A percentile compares a stretch with the other conserved stretches of the same genome.
These are phyloP conservation scores for Odontophorus gujanensis DNA, from an alignment of 2,113 vertebrate species.

Conservation along the genomic window DNA sequence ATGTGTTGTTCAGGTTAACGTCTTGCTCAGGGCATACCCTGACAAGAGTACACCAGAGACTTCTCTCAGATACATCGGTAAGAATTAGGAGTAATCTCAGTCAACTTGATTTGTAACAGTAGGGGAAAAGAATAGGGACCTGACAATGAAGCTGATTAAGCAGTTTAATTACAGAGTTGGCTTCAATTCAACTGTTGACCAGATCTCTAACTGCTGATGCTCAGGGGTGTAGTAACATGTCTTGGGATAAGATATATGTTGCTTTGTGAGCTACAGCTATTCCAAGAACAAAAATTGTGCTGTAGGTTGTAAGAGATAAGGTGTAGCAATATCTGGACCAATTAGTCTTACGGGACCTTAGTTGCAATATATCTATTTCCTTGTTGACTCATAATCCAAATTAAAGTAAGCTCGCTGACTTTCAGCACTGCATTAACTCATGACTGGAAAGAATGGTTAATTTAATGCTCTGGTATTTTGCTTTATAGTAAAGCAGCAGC, in stretches of 20 bases:
- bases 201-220: neutral
- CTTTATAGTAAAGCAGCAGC: neutral
- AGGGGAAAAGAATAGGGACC: neutral
- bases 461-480: neutral
- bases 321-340: neutral
- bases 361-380: rapidly evolving
- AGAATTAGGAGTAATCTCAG: neutral
- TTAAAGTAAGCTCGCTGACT: neutral
- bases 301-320: neutral
- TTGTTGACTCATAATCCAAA: neutral
- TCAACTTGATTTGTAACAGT: neutral
- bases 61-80: neutral
- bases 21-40: neutral
- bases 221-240: neutral
- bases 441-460: neutral
- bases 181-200: neutral
- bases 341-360: neutral
- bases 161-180: neutral
- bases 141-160: neutral
- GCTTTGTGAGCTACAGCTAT: neutral
- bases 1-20: neutral
- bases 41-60: neutral
- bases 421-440: neutral
- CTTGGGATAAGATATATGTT: neutral
- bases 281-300: neutral